phyloP scores from a whole-genome alignment of 2,113 vertebrate genomes.

The Genyomyrus donnyi region DNA sequence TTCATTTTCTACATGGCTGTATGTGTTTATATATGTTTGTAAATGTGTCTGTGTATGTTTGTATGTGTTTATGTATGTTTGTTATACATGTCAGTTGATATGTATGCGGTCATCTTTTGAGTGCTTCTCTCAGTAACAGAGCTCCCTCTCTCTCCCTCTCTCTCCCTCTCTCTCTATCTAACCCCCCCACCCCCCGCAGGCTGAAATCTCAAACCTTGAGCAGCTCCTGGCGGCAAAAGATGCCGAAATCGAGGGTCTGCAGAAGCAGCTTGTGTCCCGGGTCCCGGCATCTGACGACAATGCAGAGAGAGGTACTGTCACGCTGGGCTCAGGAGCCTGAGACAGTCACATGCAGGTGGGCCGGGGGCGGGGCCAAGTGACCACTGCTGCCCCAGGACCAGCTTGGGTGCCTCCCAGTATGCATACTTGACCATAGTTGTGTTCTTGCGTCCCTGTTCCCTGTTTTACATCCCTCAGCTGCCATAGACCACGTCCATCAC shows the following conservation, averaged over 20 bases:
- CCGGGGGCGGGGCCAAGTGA: not conserved
- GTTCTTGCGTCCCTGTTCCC: not conserved
- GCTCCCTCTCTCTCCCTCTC: too few relatives aligned
- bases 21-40: not conserved
- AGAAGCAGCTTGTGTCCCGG: slow-evolving; percentile 73
- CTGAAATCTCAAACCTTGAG: slow-evolving; percentile 83
- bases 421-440: not conserved
- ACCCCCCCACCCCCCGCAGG: slow-evolving; percentile 49
- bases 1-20: not conserved
- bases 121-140: not conserved
- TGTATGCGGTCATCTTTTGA: not conserved
- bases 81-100: not conserved
- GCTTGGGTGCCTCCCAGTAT: not conserved
- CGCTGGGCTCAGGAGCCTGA: not conserved
- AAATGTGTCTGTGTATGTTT: not conserved
- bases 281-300: slow-evolving; percentile 61
- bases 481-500: not conserved
- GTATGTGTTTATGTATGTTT: not conserved
- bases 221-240: slow-evolving; percentile 83
- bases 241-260: slow-evolving; percentile 82
- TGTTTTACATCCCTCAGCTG: not conserved
- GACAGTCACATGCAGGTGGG: not conserved
- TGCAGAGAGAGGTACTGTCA: slow-evolving; percentile 75
- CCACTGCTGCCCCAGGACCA: not conserved
- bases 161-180: too few relatives aligned